Evolutionary conservation across 2,888 invertebrate species (phyloP), one percentile per base, ranked within the genome.

Genomic region (Tetrapedia diversipes): DNA sequence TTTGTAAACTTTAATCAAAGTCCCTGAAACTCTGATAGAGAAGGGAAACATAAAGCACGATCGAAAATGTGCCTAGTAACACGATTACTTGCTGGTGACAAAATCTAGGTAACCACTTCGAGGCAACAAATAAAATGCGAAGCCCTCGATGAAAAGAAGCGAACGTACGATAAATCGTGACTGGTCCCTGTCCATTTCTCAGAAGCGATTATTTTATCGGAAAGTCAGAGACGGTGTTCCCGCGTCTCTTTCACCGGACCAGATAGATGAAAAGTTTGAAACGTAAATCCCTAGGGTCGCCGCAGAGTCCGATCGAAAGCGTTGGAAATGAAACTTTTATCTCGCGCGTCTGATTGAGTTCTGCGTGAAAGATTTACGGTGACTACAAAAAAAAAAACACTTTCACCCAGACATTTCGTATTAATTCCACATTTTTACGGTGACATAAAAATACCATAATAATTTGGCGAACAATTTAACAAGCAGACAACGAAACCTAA

Each of bases 111-210:
- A 39, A 16, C 41, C n/a, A n/a, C n/a, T 3, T 11, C 4, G 37
- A 37, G 14, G n/a, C 0, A 41, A n/a, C 4, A 41, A 10, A n/a
- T 4, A 41, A 4, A 7, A n/a, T n/a, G 6, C 10, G n/a, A 45
- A 8, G n/a, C n/a, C n/a, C n/a, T n/a, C n/a, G n/a, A n/a, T n/a
- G n/a, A n/a, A n/a, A n/a, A n/a, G n/a, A n/a, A n/a, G n/a, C n/a
- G n/a, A n/a, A n/a, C n/a, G n/a, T n/a, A n/a, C n/a, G n/a, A 74
- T 64, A 75, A 81, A 74, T 80, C 56, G 63, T 34, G 10, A 24
- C 11, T 32, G 51, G 51, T 49, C 19, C 27, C 24, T 56, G 45
- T 67, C 45, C 64, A 41, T 63, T 59, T 68, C 60, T 34, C 37
- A 51, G 43, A 45, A 65, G 32, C 19, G 59, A 53, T 69, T 74